Evolutionary conservation across 2,797 vertebrate genomes (phyloP), one percentile per base, ranked within the genome.

Genomic region (Champsocephalus esox): DNA sequence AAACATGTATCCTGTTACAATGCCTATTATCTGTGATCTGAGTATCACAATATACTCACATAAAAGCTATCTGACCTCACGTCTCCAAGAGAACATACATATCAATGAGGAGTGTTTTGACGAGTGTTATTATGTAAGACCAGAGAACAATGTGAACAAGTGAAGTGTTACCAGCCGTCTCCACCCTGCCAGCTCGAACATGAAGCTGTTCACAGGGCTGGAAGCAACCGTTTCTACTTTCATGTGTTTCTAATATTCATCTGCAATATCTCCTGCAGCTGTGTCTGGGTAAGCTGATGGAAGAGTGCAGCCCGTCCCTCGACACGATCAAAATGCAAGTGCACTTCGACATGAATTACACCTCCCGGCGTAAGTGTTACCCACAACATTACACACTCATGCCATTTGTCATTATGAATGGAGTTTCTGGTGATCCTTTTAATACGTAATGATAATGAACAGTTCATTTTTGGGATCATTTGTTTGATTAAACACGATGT

Each of bases 321-420:
- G 95, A 97, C 89, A 99, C 98, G 1, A 96, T 99, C 87, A 97
- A 97, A 94, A 99, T 99, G 98, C 98, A 99, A 82, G 93, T 97
- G 86, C 96, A 95, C 85, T 99, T 99, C 92, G 95, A 97, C 78
- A 92, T 93, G 92, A 97, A 96, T 86, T 98, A 99, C 77, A 94
- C 95, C 76, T 95, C 88, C 44, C 87, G 94, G 93, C 92, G 98
- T 99, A 92, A 94, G 94, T 67, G 41, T 34, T 4, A 24, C 24
- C 11, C 12, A 14, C 46, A 14, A 58, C 28, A n/a, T 45, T 2
- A 49, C 14, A n/a, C 9, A 10, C 14, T 9, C 3, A 51, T 17
- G 3, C 7, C 12, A 9, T 44, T 5, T 14, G 1, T 43, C n/a
- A 12, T 13, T 0, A 10, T 55, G 17, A 56, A 52, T 60, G 11